phyloP scores from a whole-genome alignment of 2,797 vertebrate species.

The Fistularia tabacaria region DNA sequence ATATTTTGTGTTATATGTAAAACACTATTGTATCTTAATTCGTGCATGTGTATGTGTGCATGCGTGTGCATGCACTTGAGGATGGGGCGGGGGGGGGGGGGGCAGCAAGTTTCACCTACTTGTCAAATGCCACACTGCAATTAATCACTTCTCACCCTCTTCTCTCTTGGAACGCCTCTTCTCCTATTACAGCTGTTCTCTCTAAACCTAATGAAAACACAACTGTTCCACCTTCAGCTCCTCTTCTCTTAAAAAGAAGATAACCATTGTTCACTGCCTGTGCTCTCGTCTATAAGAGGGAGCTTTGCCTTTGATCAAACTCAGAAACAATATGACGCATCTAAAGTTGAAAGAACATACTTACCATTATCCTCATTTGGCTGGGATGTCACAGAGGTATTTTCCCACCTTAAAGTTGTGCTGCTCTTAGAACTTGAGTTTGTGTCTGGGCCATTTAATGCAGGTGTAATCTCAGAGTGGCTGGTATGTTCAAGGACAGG shows the following conservation, averaged over 20 bases:
- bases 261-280: neutral
- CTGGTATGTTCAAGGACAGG: too few species aligned
- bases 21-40: too few species aligned
- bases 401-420: neutral
- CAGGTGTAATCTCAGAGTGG: too few species aligned
- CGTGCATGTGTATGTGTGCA: conserved; percentile 6
- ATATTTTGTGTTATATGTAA: conserved; percentile 12
- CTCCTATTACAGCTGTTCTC: neutral
- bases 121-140: neutral
- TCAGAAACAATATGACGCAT: neutral
- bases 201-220: neutral
- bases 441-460: neutral
- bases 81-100: conserved; percentile 4
- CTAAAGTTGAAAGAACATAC: neutral
- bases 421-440: neutral
- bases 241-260: neutral
- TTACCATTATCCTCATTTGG: conserved; percentile 19
- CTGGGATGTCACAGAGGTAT: neutral
- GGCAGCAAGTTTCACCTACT: neutral
- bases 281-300: neutral
- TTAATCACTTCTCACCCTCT: conserved; percentile 1
- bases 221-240: neutral
- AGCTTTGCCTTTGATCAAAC: too few species aligned
- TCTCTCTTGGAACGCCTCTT: neutral
- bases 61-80: neutral